Percentiles rank a stretch among this genome's conserved stretches.
Conservation (phyloP, 2,797 vertebrate species). For the Hafferia zeledoni region DNA sequence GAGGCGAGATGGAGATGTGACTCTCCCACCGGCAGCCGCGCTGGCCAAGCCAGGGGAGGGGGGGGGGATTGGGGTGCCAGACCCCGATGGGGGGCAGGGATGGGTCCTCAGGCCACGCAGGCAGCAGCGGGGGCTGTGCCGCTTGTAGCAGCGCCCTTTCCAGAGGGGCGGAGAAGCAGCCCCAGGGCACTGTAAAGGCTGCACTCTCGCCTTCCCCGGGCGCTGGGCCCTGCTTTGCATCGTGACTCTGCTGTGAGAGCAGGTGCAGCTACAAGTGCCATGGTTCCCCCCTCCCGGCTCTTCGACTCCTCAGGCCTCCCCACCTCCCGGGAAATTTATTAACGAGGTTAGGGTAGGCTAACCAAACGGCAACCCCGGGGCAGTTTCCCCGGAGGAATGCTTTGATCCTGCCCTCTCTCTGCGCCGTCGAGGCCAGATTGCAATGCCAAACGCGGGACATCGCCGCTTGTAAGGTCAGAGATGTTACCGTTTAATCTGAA, state of each 20-base stretch:
- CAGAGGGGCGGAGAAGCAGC: not conserved
- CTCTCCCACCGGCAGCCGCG: rapidly evolving
- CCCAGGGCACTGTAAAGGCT: not conserved
- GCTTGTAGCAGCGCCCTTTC: no score
- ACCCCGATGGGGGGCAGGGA: rapidly evolving
- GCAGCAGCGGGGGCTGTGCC: no score
- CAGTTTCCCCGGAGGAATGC: conserved; percentile 83
- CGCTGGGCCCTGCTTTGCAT: conserved; percentile 9
- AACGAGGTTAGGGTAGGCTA: conserved; percentile 78
- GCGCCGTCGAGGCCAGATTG: conserved; percentile 49
- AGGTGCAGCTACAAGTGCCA: conserved; percentile 83
- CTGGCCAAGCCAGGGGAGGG: rapidly evolving
- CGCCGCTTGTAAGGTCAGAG: conserved; percentile 16
- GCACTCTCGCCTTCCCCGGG: not conserved
- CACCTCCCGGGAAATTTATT: conserved; percentile 82
- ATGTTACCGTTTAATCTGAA: conserved; percentile 33
- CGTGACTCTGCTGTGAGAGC: not conserved
- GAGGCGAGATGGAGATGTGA: rapidly evolving
- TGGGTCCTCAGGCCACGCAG: rapidly evolving
- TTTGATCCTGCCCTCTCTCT: conserved; percentile 82
- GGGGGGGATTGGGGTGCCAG: rapidly evolving
- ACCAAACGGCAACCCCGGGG: conserved; percentile 79
- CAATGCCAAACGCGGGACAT: conserved; percentile 66
- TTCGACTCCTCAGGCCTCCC: conserved; percentile 65
- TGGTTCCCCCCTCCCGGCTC: not conserved